A percentile compares a stretch with the other conserved stretches of the same genome.
These are phyloP conservation scores for Psettodes erumei DNA, from an alignment of 2,113 vertebrate species.

Conservation along the genomic window DNA sequence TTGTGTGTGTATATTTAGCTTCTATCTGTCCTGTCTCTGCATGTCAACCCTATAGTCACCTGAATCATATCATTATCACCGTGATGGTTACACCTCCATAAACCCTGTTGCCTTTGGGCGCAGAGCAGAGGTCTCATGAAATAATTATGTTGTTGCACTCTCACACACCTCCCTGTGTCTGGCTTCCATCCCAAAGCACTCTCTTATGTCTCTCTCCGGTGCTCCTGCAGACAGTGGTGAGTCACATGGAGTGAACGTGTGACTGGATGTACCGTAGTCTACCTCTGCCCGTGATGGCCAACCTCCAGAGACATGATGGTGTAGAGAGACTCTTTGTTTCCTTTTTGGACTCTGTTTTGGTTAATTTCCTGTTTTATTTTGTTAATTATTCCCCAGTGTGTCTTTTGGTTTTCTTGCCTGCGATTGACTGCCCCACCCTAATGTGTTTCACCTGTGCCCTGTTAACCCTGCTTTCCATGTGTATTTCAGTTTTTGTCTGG, in stretches of 20 bases:
- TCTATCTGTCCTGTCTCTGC: conserved; percentile 5
- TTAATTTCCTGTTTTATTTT: too few relatives aligned
- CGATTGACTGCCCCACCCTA: too few relatives aligned
- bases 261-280: conserved; percentile 40
- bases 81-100: conserved; percentile 21
- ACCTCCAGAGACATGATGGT: too few relatives aligned
- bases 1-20: conserved; percentile 45
- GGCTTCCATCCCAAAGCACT: conserved; percentile 52
- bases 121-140: conserved; percentile 70
- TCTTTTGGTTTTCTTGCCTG: too few relatives aligned
- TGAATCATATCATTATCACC: conserved; percentile 54
- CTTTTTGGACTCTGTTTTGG: too few relatives aligned
- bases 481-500: too few relatives aligned
- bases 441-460: too few relatives aligned
- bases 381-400: too few relatives aligned
- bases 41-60: conserved; percentile 47
- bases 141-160: conserved; percentile 71
- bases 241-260: conserved; percentile 70
- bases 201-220: conserved; percentile 43
- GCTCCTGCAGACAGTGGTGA: conserved; percentile 34
- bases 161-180: conserved; percentile 58
- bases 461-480: too few relatives aligned
- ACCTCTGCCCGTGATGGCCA: background rate
- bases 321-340: too few relatives aligned
- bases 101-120: conserved; percentile 39